Evolutionary conservation across 2,797 vertebrate genomes (phyloP).

Genomic region (Malurus leucopterus): DNA sequence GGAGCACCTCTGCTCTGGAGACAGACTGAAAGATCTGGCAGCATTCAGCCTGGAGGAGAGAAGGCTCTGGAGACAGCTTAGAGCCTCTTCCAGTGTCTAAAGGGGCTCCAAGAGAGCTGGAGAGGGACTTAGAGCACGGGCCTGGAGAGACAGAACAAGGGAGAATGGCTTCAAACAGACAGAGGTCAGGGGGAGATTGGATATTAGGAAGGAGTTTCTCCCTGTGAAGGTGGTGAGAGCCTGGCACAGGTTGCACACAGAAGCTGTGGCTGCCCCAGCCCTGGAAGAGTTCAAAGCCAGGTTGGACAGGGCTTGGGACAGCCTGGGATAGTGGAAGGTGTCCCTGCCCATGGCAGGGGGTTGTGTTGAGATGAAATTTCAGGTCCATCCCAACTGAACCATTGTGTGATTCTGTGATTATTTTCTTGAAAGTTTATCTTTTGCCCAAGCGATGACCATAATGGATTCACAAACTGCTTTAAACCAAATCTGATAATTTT

Average conservation of each 20-base stretch:
- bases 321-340: rapidly evolving
- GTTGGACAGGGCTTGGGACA: rapidly evolving
- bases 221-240: rapidly evolving
- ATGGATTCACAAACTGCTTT: neutral
- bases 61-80: neutral
- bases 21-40: neutral
- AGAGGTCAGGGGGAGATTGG: neutral
- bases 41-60: neutral
- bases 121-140: neutral
- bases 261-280: neutral
- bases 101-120: neutral
- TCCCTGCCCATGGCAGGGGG: rapidly evolving
- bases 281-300: neutral
- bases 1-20: neutral
- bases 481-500: neutral
- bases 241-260: neutral
- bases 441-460: neutral
- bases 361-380: neutral
- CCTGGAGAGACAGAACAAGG: neutral
- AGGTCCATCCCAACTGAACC: rapidly evolving
- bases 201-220: neutral
- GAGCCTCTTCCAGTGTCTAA: neutral
- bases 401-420: neutral
- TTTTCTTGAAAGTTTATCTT: neutral
- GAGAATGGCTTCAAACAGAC: neutral